Percentiles rank a stretch among this genome's conserved stretches.
Evolutionary conservation across 2,888 invertebrate species (phyloP).

Genomic region (Dolomedes plantarius): DNA sequence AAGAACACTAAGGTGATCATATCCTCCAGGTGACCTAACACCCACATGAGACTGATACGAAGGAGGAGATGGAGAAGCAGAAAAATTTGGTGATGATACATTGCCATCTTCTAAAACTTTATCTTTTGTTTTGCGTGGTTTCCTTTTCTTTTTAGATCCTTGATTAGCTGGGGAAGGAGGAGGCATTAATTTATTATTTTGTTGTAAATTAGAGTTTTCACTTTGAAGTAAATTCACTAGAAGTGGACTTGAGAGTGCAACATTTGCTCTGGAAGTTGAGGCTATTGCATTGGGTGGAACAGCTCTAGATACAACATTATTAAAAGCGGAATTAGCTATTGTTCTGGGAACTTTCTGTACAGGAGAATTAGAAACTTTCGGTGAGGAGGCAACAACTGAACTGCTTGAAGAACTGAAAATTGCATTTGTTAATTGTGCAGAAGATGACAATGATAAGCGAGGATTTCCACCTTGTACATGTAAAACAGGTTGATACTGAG

Average conservation of each 20-base stretch:
- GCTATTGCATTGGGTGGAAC: conserved; percentile 57
- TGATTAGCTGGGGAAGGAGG: conserved; percentile 64
- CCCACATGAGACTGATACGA: conserved; percentile 47
- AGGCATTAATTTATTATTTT: conserved; percentile 70
- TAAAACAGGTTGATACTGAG: conserved; percentile 56
- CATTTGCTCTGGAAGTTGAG: conserved; percentile 78
- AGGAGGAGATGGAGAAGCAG: conserved; percentile 63
- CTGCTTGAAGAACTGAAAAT: conserved; percentile 69
- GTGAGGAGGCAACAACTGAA: conserved; percentile 72
- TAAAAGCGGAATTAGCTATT: conserved; percentile 68
- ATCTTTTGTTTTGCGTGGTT: conserved; percentile 72
- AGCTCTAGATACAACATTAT: conserved; percentile 58
- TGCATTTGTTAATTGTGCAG: conserved; percentile 58
- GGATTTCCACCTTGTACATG: conserved; percentile 55
- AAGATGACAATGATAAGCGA: conserved; percentile 61
- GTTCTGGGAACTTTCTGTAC: conserved; percentile 74
- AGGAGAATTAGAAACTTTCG: conserved; percentile 72
- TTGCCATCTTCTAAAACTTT: conserved; percentile 45
- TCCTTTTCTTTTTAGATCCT: conserved; percentile 72
- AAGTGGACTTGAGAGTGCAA: conserved; percentile 89
- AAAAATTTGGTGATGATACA: conserved; percentile 51
- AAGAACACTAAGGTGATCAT: conserved; percentile 62
- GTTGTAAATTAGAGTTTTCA: conserved; percentile 78
- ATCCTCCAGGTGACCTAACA: conserved; percentile 54
- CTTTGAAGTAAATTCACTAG: conserved; percentile 94